phyloP scores from a whole-genome alignment of 1,140 invertebrate genomes.

The Drosophila punjabiensis region DNA sequence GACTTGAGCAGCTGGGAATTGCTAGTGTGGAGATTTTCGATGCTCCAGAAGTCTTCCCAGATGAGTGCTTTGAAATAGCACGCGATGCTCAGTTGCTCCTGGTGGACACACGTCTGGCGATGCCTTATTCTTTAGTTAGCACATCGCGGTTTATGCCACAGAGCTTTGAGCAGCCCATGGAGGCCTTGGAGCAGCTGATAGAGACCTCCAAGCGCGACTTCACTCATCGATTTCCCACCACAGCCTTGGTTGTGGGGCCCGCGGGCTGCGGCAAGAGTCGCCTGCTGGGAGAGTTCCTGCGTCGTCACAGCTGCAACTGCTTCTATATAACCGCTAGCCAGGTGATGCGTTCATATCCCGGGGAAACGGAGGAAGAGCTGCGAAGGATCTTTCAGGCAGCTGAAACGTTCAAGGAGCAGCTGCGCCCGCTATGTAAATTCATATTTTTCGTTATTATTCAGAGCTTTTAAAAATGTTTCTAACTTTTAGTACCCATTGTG shows the following conservation, averaged over 20 bases:
- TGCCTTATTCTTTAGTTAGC: constrained; percentile 13
- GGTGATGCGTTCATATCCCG: constrained; percentile 80
- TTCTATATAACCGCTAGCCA: constrained; percentile 66
- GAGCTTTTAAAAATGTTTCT: no score
- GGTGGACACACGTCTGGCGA: constrained; percentile 44
- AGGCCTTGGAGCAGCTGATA: constrained; percentile 57
- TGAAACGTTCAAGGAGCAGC: constrained; percentile 53
- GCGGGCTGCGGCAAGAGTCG: constrained; percentile 70
- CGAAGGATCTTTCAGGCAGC: constrained; percentile 84
- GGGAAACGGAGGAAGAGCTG: constrained; percentile 85
- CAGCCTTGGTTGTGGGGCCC: constrained; percentile 66
- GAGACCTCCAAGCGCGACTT: neutral
- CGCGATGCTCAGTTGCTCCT: constrained; percentile 30
- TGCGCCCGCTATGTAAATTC: constrained; percentile 46
- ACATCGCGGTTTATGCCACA: constrained; percentile 11
- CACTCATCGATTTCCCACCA: constrained; percentile 38
- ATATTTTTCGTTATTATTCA: neutral
- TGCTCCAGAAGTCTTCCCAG: neutral
- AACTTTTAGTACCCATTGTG: constrained; percentile 54
- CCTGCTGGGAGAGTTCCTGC: constrained; percentile 56
- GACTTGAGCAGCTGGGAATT: constrained; percentile 51
- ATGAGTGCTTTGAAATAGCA: constrained; percentile 49
- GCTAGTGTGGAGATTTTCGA: constrained; percentile 50
- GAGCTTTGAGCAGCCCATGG: constrained; percentile 51
- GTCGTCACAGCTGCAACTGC: constrained; percentile 53